These are phyloP conservation scores for Harpagus bidentatus DNA, from an alignment of 2,113 vertebrate species.

Conservation along the genomic window DNA sequence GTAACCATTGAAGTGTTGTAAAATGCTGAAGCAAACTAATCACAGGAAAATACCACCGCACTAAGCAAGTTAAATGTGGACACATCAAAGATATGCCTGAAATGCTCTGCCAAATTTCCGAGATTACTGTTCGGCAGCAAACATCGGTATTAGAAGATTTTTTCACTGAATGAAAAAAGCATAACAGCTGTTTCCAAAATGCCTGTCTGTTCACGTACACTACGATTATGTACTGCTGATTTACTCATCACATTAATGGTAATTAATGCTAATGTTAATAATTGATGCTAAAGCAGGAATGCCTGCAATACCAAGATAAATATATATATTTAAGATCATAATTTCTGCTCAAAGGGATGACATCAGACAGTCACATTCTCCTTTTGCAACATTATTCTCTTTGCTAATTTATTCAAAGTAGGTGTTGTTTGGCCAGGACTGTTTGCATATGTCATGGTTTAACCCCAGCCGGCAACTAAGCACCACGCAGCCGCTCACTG, in stretches of 20 bases:
- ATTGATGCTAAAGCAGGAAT: not conserved
- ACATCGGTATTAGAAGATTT: not conserved
- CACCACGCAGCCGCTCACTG: too few species aligned
- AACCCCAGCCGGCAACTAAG: too few species aligned
- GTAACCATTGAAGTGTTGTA: not conserved
- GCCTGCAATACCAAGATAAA: not conserved
- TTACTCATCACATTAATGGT: not conserved
- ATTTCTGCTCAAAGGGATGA: not conserved
- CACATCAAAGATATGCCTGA: not conserved
- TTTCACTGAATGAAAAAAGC: not conserved
- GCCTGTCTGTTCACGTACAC: not conserved
- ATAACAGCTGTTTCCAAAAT: not conserved
- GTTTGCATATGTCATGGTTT: not conserved
- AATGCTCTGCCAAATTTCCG: not conserved
- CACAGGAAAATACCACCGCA: not conserved
- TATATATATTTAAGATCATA: not conserved
- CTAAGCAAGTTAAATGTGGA: not conserved
- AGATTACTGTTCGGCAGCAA: not conserved
- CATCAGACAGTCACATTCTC: not conserved
- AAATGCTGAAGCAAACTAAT: not conserved
- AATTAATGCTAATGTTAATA: not conserved
- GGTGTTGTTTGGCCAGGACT: not conserved
- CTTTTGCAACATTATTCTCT: not conserved
- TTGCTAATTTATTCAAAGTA: not conserved
- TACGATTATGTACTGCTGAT: not conserved